Evolutionary conservation across 2,113 vertebrate species (phyloP), one percentile per base, ranked within the genome.

Genomic region (Pseudopodoces humilis): DNA sequence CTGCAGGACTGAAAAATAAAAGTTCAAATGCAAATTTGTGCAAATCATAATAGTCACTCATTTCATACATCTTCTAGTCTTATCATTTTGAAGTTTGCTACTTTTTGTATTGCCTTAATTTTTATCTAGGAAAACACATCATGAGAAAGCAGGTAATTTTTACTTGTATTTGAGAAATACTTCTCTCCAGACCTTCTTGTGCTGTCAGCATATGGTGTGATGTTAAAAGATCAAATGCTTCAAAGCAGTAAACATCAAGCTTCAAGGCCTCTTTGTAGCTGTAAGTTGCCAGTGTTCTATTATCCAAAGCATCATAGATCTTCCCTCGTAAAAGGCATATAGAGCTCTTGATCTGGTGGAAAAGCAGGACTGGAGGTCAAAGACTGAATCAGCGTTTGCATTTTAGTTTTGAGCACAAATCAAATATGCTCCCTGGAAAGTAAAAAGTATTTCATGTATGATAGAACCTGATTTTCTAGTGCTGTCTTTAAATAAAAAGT

Each of bases 201-300:
- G 99, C 99, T 4, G 99, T 99, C 96, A 99, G 91, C 99, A 99
- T 99, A 97, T 99, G 99, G 96, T 99, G 99, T 7, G 99, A 99
- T 0, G 99, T 99, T 97, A 99, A 97, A 97, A 99, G 99, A 98
- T 99, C 99, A 97, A 99, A 99, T 23, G 99, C 99, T 98, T 99
- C 99, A 97, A 99, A 99, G 98, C 99, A 99, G 98, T 99, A 99
- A 94, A 99, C 99, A n/a, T 99, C 99, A 23, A 99, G 98, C 97
- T 99, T 99, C 98, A 99, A 98, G 96, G 99, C 99, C 97, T 99
- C 99, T 98, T 99, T 99, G 97, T 99, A 99, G 98, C 99, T 99
- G 96, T 99, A 99, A 21, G 99, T 99, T 93, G 99, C 99, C 62
- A 99, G 97, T 13, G 99, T 98, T 90, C 99, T 97, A 92, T 99